These are phyloP conservation scores for Lithophane socia DNA, from an alignment of 2,888 invertebrate species.

Conservation along the genomic window DNA sequence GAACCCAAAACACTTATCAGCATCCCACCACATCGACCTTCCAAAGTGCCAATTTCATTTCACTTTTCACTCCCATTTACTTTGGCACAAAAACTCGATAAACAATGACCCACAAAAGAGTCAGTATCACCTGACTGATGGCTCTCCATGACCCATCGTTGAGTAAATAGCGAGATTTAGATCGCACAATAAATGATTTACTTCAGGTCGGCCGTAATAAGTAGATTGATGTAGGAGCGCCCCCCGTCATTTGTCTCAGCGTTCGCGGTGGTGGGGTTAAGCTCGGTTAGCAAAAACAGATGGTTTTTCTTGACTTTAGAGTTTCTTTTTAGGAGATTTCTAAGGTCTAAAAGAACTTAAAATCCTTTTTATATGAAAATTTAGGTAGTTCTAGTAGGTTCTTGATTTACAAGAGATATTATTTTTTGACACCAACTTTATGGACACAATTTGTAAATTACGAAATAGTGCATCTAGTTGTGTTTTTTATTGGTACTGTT, in stretches of 20 bases:
- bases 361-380: background rate
- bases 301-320: conserved; percentile 48
- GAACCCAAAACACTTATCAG: conserved; percentile 8
- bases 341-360: no score
- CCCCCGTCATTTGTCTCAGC: conserved; percentile 84
- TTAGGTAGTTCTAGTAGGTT: background rate
- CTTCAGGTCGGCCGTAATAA: conserved; percentile 85
- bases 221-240: conserved; percentile 84
- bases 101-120: conserved; percentile 63
- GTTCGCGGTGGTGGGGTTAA: conserved; percentile 59
- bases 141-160: conserved; percentile 81
- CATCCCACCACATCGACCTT: background rate
- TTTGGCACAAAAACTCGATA: conserved; percentile 52
- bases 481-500: background rate
- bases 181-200: conserved; percentile 88
- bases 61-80: conserved; percentile 61
- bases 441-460: background rate
- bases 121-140: conserved; percentile 80
- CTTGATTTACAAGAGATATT: background rate
- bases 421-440: background rate
- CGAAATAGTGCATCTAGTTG: background rate
- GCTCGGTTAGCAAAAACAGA: conserved; percentile 63
- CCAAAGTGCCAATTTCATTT: conserved; percentile 47
- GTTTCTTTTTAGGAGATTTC: background rate
- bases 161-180: conserved; percentile 86